phyloP scores from a whole-genome alignment of 2,888 invertebrate species.

The Drosophila falleni region DNA sequence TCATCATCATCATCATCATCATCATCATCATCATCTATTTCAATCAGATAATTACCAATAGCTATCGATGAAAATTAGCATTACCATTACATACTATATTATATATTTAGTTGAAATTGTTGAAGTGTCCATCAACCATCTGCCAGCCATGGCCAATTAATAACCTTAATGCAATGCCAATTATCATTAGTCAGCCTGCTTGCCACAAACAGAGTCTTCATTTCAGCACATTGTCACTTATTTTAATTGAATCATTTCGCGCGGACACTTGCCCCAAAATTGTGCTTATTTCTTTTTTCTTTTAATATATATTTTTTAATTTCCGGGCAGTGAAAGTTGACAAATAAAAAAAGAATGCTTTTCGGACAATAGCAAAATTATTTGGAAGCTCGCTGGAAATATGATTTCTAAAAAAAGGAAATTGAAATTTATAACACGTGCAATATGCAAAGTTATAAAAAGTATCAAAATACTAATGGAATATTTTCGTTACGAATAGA shows the following conservation, averaged over 20 bases:
- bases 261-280: constrained; percentile 15
- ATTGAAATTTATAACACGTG: constrained; percentile 63
- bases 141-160: constrained; percentile 58
- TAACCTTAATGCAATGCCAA: constrained; percentile 78
- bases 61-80: constrained; percentile 56
- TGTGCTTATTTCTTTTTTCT: constrained; percentile 1
- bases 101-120: constrained; percentile 10
- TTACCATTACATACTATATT: constrained; percentile 27
- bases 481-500: too few relatives aligned
- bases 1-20: constrained; percentile 11
- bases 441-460: constrained; percentile 34
- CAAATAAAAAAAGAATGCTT: constrained; percentile 49
- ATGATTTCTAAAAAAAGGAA: constrained; percentile 50
- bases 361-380: constrained; percentile 32
- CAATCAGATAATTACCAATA: constrained; percentile 37
- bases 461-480: background rate
- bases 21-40: constrained; percentile 20
- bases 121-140: constrained; percentile 15
- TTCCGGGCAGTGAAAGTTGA: constrained; percentile 69
- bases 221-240: constrained; percentile 68
- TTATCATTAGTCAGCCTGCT: constrained; percentile 66
- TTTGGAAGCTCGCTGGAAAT: constrained; percentile 43
- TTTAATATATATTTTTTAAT: constrained; percentile 46
- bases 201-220: constrained; percentile 22
- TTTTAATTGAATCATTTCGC: constrained; percentile 72